Percentiles rank a stretch among this genome's conserved stretches.
Conservation (phyloP, 2,888 invertebrate genomes). For the Cylloceria caligata region DNA sequence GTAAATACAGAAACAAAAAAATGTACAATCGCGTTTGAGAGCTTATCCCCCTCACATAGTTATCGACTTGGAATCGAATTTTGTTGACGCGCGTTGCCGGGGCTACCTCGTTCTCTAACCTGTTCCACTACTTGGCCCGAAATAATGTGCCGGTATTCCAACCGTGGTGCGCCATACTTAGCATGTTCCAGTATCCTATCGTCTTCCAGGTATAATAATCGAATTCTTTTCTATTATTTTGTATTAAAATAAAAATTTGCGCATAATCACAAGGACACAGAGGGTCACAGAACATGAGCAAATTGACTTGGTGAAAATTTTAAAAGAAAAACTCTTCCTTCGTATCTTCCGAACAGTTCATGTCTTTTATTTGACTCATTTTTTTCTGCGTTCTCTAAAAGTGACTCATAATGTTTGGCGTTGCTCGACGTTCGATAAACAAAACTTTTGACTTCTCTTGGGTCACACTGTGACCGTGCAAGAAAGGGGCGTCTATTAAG, state of each 20-base stretch:
- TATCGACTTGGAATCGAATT: constrained; percentile 76
- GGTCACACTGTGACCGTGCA: constrained; percentile 33
- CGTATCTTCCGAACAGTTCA: not conserved
- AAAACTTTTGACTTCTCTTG: not conserved
- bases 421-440: constrained; percentile 10
- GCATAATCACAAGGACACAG: not conserved
- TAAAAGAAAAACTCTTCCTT: not conserved
- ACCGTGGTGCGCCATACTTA: constrained; percentile 69
- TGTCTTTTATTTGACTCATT: not conserved
- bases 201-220: constrained; percentile 77
- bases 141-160: constrained; percentile 75
- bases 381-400: constrained; percentile 20
- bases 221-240: not conserved
- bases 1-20: constrained; percentile 22
- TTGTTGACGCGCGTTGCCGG: constrained; percentile 80
- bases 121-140: constrained; percentile 69
- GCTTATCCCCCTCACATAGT: constrained; percentile 47
- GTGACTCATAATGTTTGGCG: constrained; percentile 10
- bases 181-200: constrained; percentile 81
- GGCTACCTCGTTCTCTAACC: constrained; percentile 76
- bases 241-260: not conserved
- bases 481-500: constrained; percentile 14
- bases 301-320: not conserved
- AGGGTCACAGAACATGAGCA: not conserved
- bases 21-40: constrained; percentile 48